Percentiles rank a stretch among this genome's conserved stretches.
Evolutionary conservation across 2,888 invertebrate genomes (phyloP).

Genomic region (Eilema depressum): DNA sequence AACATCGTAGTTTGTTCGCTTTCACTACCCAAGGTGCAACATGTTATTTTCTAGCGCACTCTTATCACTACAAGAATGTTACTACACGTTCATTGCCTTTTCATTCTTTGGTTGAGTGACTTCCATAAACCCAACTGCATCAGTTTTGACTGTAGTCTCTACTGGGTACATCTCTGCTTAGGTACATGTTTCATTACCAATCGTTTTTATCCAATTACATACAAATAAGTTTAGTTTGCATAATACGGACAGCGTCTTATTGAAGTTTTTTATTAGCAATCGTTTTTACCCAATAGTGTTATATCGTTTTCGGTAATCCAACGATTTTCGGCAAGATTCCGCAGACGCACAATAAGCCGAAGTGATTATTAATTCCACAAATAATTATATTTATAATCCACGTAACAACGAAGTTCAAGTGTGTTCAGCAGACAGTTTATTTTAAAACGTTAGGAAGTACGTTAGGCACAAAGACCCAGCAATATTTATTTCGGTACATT

Average conservation of each 20-base stretch:
- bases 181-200: not conserved
- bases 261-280: not conserved
- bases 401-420: not conserved
- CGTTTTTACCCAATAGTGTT: no score
- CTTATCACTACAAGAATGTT: not conserved
- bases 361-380: not conserved
- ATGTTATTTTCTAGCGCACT: not conserved
- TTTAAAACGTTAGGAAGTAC: not conserved
- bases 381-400: not conserved
- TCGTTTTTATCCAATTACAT: not conserved
- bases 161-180: not conserved
- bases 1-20: no score
- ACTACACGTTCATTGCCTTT: not conserved
- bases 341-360: not conserved
- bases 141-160: no score
- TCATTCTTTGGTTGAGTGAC: not conserved
- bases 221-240: not conserved
- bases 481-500: not conserved
- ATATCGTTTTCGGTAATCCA: no score
- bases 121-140: not conserved
- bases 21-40: no score
- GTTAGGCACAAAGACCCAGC: not conserved
- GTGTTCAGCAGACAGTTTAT: not conserved
- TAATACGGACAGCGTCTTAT: not conserved
- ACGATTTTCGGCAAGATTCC: not conserved